phyloP scores from a whole-genome alignment of 2,888 invertebrate genomes.

The Helleia helle region DNA sequence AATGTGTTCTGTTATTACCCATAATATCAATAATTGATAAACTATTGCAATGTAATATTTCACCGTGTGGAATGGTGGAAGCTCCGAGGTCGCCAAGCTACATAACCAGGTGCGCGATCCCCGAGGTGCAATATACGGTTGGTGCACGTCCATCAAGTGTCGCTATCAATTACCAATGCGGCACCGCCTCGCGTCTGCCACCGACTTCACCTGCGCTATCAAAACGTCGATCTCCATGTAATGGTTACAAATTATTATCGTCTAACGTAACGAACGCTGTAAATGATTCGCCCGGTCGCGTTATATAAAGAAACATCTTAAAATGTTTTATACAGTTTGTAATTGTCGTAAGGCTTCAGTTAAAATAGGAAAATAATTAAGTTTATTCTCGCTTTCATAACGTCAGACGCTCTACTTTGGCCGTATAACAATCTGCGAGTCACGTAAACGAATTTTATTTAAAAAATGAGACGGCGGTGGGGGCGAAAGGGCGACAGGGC shows the following conservation, averaged over 20 bases:
- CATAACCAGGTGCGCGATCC: constrained; percentile 28
- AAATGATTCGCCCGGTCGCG: background rate
- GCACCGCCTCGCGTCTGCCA: constrained; percentile 30
- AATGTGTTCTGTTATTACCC: too few species aligned
- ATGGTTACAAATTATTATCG: constrained; percentile 19
- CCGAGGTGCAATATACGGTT: constrained; percentile 46
- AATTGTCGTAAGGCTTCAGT: constrained; percentile 29
- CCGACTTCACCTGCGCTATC: constrained; percentile 35
- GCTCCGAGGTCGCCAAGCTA: background rate
- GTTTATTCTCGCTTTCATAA: constrained; percentile 54
- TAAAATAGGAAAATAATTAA: constrained; percentile 49
- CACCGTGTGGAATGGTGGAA: constrained; percentile 3
- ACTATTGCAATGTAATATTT: constrained; percentile 1
- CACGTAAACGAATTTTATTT: constrained; percentile 69
- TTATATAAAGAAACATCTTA: background rate
- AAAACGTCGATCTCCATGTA: constrained; percentile 36
- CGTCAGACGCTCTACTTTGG: constrained; percentile 39
- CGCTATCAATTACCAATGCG: constrained; percentile 62
- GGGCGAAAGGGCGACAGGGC: constrained; percentile 42
- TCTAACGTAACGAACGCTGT: background rate
- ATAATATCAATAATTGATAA: background rate
- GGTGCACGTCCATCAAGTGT: constrained; percentile 62
- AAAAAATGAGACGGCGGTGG: constrained; percentile 47
- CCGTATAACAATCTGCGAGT: constrained; percentile 61
- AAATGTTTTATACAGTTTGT: constrained; percentile 16